phyloP scores from a whole-genome alignment of 2,888 invertebrate species.

The Cosmia trapezina region DNA sequence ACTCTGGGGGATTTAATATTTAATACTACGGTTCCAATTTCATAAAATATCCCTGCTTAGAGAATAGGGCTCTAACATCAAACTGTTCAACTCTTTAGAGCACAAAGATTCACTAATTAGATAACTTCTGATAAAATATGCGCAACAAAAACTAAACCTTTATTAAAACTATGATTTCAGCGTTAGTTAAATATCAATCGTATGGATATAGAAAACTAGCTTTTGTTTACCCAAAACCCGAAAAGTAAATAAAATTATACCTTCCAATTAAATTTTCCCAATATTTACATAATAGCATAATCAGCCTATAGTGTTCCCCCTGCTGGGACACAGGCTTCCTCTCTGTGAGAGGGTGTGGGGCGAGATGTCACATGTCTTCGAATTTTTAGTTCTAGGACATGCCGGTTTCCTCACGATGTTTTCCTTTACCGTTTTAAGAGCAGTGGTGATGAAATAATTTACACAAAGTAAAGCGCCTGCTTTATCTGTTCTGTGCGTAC shows the following conservation, averaged over 20 bases:
- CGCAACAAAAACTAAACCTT: neutral
- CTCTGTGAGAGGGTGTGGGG: too few relatives aligned
- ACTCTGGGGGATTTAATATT: conserved; percentile 60
- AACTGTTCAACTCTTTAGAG: conserved; percentile 23
- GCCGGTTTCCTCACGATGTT: too few relatives aligned
- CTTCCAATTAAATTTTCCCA: neutral
- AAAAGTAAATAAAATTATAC: neutral
- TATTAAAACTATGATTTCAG: neutral
- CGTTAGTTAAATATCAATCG: neutral
- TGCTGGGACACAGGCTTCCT: too few relatives aligned
- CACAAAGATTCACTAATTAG: conserved; percentile 5
- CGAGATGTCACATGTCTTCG: too few relatives aligned
- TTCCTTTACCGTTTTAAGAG: too few relatives aligned
- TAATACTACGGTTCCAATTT: conserved; percentile 58
- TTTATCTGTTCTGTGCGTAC: too few relatives aligned
- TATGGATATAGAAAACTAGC: neutral
- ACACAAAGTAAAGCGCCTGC: too few relatives aligned
- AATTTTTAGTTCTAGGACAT: too few relatives aligned
- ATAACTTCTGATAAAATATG: conserved; percentile 2
- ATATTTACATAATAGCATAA: too few relatives aligned
- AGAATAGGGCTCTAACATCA: conserved; percentile 28
- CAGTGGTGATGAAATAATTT: too few relatives aligned
- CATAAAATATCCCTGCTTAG: conserved; percentile 44
- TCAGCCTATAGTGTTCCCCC: too few relatives aligned
- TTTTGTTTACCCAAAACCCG: neutral